Base-by-base conservation (phyloP, 1,140 invertebrate species). In the Lasioglossum albipes region DNA sequence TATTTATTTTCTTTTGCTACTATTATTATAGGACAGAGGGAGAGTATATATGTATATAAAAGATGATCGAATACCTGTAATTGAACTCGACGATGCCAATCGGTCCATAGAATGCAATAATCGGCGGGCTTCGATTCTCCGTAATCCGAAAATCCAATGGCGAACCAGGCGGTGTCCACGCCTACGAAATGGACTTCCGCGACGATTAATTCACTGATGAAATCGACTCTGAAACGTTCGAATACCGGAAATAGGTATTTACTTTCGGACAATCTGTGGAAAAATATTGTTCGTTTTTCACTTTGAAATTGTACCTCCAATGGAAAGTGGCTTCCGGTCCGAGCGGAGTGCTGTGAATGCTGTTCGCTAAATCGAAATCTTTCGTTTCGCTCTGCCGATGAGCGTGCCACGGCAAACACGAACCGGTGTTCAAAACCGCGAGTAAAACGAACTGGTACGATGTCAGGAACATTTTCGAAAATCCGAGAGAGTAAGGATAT, bases 131-230 rank as follows among this genome's bases (percentile, higher is more conserved):
- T 94, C 0, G 95, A 75, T 59, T 96, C 94, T 7, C 98, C 98
- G 84, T 97, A 96, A 89, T 98, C 96, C 0, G 98, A 99, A 93
- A 99, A 99, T 52, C 98, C 98, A 69, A 99, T 88, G 4, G 97
- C 97, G 83, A 98, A 96, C 97, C 97, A 98, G 31, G 92, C 91
- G 76, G 86, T 88, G 31, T 92, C 91, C 27, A 92, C 88, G 0
- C 89, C 87, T 7, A 91, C 84, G 74, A 92, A 92, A 82, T 95
- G 95, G n/a, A 95, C 90, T 88, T 95, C 95, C 16, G 93, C 91
- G 49, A 89, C 86, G 52, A 95, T 86, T 13, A 70, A 74, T 88
- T 94, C 88, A 16, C 90, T 89, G n/a, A 85, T 79, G 67, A 94
- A 92, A 84, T 95, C 93, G 16, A 94, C 87, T 75, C 93, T 93